Evolutionary conservation across 2,888 invertebrate genomes (phyloP), one percentile per base, ranked within the genome.

Genomic region (Lottia gigantea): DNA sequence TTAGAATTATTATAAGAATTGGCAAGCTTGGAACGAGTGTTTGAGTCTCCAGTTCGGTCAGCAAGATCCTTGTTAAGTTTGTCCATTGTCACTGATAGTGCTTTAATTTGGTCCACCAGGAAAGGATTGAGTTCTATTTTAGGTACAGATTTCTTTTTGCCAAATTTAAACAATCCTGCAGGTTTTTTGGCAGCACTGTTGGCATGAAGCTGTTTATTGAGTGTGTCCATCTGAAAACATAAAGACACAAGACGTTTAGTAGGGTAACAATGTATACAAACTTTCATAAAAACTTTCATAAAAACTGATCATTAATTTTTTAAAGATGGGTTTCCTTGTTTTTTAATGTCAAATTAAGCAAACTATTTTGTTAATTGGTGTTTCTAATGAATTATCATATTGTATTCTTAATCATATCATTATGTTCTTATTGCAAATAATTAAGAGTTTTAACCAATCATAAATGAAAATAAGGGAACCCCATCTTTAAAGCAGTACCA

Each of bases 171-270:
- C 11, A 80, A 16, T 40, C 40, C 40, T 8, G 40, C 40, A 7
- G 72, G 61, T 74, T 80, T 72, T 76, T 77, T 78, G 72, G 79
- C 65, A 49, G 64, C 14, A 71, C 71, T 40, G 66, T 71, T 55
- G 73, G 66, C 61, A 66, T 76, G 67, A 40, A 83, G 75, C 63
- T 84, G 82, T 68, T 80, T 79, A 64, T 81, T 76, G 11, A 84
- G 78, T 3, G 80, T 79, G 23, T 80, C 78, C 68, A 82, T 74
- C 83, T 83, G 71, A 19, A 73, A 76, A 31, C 15, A 46, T 14
- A 46, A 19, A 8, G 11, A 40, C 31, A 31, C 6, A 6, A 31
- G 6, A 31, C 31, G 6, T 2, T 31, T 2, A 31, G 31, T 4
- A 6, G 31, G 31, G 31, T 31, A 31, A 31, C 2, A 31, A 31